Conservation (phyloP, 2,797 vertebrate species). For the Onychomys arenicola region DNA sequence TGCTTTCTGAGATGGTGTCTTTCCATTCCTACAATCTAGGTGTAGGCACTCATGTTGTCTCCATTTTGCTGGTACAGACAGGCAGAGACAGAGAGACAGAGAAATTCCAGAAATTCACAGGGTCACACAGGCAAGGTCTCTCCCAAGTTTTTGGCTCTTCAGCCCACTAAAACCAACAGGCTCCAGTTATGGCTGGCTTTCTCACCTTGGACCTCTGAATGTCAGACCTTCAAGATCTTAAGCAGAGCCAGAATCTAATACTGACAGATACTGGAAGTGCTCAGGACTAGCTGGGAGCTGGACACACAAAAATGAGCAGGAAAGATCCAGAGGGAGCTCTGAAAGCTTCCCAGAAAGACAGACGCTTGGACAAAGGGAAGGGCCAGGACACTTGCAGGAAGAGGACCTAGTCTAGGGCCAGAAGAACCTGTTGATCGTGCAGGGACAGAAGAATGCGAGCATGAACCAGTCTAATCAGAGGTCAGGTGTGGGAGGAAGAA, state of each 20-base stretch:
- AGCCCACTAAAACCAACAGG: not conserved
- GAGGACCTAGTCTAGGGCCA: not conserved
- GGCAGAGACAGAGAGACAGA: too few relatives aligned
- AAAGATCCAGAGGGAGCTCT: not conserved
- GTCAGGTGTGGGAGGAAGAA: too few relatives aligned
- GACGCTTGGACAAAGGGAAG: not conserved
- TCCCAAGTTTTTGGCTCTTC: not conserved
- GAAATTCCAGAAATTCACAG: not conserved
- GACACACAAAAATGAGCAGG: rapidly evolving
- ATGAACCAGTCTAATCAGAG: not conserved
- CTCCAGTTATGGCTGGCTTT: not conserved
- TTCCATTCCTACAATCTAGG: not conserved
- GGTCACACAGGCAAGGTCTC: not conserved
- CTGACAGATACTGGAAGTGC: not conserved
- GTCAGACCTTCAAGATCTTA: not conserved
- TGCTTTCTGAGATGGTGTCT: not conserved
- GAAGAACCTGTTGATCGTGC: not conserved
- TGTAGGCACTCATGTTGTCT: too few relatives aligned
- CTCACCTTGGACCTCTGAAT: not conserved
- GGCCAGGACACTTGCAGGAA: not conserved
- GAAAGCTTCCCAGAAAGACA: not conserved
- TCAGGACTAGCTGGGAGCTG: not conserved
- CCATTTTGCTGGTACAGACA: too few relatives aligned
- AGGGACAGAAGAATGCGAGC: too few relatives aligned
- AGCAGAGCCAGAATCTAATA: not conserved